Percentiles rank a stretch among this genome's conserved stretches.
These are phyloP conservation scores for Andrena bucephala DNA, from an alignment of 2,888 invertebrate genomes.

Conservation along the genomic window DNA sequence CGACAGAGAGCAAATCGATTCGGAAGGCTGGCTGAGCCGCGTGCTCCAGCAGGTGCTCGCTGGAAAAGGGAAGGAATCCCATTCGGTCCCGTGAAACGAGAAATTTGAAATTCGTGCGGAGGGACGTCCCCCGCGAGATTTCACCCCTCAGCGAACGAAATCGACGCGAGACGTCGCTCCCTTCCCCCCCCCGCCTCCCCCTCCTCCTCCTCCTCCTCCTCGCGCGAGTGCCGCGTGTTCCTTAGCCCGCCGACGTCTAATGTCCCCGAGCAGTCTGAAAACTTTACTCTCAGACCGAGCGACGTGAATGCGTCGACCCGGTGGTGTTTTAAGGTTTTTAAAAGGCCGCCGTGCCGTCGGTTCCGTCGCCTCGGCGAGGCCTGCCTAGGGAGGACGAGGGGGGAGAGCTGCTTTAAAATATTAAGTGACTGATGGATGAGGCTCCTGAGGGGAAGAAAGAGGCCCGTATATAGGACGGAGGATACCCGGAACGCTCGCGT, in stretches of 20 bases:
- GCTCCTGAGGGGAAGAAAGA: conserved; percentile 76
- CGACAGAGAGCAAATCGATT: conserved; percentile 68
- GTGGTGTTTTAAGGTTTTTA: conserved; percentile 81
- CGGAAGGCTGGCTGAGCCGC: conserved; percentile 50
- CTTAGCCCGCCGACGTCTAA: conserved; percentile 59
- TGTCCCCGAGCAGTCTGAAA: conserved; percentile 77
- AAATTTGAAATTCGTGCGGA: conserved; percentile 71
- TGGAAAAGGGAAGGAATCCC: conserved; percentile 66
- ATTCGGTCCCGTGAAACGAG: conserved; percentile 71
- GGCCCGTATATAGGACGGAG: conserved; percentile 32
- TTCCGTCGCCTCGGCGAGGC: conserved; percentile 32
- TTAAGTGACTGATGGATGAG: conserved; percentile 84
- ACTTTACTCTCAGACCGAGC: conserved; percentile 77
- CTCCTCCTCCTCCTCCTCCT: too few relatives aligned
- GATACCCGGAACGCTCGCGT: conserved; percentile 38
- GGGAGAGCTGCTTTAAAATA: conserved; percentile 81
- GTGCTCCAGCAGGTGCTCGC: conserved; percentile 62
- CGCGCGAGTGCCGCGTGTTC: conserved; percentile 8
- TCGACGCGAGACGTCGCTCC: conserved; percentile 62
- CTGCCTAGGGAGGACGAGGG: conserved; percentile 59
- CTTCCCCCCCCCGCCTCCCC: background rate
- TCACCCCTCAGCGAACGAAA: conserved; percentile 50
- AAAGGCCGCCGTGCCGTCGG: conserved; percentile 73
- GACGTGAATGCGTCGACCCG: conserved; percentile 70
- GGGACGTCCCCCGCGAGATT: conserved; percentile 65